Conservation (phyloP, 92 coral and sea anemone species). For the Palythoa heliodiscus region DNA sequence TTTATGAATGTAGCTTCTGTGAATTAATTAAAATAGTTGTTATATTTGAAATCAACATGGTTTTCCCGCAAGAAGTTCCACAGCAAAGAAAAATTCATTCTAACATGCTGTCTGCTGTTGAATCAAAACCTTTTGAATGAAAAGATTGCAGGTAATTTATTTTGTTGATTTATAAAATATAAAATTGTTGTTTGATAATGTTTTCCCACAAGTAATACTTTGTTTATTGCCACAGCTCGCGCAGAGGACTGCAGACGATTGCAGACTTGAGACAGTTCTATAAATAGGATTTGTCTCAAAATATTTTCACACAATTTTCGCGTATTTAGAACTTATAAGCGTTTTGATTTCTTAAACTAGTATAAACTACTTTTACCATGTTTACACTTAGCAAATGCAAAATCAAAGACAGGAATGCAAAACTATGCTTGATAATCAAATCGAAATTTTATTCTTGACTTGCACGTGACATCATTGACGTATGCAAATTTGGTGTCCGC, state of each 20-base stretch:
- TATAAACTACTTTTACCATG: background rate
- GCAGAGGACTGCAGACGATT: constrained; percentile 8
- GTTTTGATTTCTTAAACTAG: constrained; percentile 5
- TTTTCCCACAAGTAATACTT: background rate
- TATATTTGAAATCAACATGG: background rate
- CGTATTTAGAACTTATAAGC: background rate
- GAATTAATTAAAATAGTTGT: background rate
- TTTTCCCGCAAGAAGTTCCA: background rate
- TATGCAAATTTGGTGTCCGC: too few relatives aligned
- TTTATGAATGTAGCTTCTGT: background rate
- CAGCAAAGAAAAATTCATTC: background rate
- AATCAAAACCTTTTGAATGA: background rate
- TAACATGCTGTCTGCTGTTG: background rate
- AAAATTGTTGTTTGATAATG: background rate
- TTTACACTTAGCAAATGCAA: background rate
- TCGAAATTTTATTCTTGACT: too few relatives aligned
- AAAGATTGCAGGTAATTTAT: background rate
- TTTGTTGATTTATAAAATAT: background rate
- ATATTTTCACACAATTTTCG: background rate
- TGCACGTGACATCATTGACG: too few relatives aligned
- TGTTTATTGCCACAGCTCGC: background rate
- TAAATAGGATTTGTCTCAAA: background rate
- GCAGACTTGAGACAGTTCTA: background rate
- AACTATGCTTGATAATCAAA: background rate
- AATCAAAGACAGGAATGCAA: background rate